These are phyloP conservation scores for Cartodere bifasciata DNA, from an alignment of 2,888 invertebrate genomes.

Conservation along the genomic window DNA sequence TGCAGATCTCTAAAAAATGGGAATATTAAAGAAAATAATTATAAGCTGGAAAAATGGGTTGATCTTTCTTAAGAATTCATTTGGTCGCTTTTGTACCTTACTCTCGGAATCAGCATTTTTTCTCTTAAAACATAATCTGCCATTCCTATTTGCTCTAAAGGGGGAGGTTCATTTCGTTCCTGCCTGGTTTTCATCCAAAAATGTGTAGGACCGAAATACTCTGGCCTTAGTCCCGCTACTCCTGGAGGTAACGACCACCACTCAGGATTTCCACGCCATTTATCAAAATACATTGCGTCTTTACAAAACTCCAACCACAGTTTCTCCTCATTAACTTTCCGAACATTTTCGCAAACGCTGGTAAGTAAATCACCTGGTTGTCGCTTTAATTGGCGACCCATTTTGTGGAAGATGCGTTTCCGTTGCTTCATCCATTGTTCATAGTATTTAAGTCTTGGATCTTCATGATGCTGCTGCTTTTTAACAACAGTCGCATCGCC, in stretches of 20 bases:
- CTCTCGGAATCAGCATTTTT: conserved; percentile 21
- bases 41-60: neutral
- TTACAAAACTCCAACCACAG: conserved; percentile 22
- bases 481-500: too few species aligned
- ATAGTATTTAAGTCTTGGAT: conserved; percentile 24
- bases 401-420: conserved; percentile 19
- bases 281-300: conserved; percentile 25
- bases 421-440: conserved; percentile 25
- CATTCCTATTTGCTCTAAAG: conserved; percentile 23
- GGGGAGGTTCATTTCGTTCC: conserved; percentile 24
- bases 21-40: neutral
- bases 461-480: too few species aligned
- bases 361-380: conserved; percentile 22
- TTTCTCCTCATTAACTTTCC: conserved; percentile 24
- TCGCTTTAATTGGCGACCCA: conserved; percentile 18
- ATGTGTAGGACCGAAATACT: conserved; percentile 21
- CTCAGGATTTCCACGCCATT: conserved; percentile 28
- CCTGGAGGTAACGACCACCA: conserved; percentile 27
- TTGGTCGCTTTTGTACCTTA: too few species aligned
- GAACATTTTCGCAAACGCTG: conserved; percentile 23
- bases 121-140: conserved; percentile 23
- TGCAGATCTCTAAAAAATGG: conserved; percentile 18
- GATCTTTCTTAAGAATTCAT: too few species aligned
- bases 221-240: too few species aligned
- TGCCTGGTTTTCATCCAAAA: conserved; percentile 20